Base-by-base conservation (phyloP, 2,113 vertebrate species). In the Ophiodon elongatus region DNA sequence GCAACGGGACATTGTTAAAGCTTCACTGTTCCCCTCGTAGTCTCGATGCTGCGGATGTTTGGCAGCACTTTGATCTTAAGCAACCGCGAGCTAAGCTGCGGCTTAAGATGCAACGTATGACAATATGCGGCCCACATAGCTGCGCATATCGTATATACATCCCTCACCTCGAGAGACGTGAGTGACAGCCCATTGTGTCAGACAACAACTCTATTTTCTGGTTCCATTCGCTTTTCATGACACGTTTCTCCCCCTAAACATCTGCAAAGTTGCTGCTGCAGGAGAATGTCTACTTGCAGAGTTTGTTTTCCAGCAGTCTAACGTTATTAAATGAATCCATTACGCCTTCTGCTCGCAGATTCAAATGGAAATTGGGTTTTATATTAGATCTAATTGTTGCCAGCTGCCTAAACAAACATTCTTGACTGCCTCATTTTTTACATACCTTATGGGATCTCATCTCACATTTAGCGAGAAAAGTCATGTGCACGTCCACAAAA, bases 51-150 rank as follows among this genome's bases (percentile, higher is more conserved):
- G 67, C 43, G 8, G 47, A 52, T 80, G 68, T 64, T 68, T 86
- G 76, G 63, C 89, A 76, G 71, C 71, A 35, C 76, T 80, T 86
- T 73, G 76, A 85, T 84, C 76, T 75, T 29, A 13, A 83, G 76
- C 50, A 83, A 68, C 41, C 81, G 41, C 33, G 4, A 75, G 64
- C 64, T 85, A 65, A 86, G 71, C 79, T 64, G 52, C 56, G 52
- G 69, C 76, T 89, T 71, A 71, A 91, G 57, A 85, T 82, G 74
- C 56, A 85, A 29, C 56, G 75, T 11, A 72, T 71, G 39, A 82
- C 76, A 73, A 52, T 76, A 77, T 63, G 64, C 73, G 67, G 47
- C 83, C 62, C 57, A 52, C 62, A 59, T 47, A 60, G 57, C 74
- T 68, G n/a, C 67, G 67, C 35, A 73, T 73, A 63, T 57, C 33